Base-by-base conservation (phyloP, 2,113 vertebrate species). In the Sturnira hondurensis region DNA sequence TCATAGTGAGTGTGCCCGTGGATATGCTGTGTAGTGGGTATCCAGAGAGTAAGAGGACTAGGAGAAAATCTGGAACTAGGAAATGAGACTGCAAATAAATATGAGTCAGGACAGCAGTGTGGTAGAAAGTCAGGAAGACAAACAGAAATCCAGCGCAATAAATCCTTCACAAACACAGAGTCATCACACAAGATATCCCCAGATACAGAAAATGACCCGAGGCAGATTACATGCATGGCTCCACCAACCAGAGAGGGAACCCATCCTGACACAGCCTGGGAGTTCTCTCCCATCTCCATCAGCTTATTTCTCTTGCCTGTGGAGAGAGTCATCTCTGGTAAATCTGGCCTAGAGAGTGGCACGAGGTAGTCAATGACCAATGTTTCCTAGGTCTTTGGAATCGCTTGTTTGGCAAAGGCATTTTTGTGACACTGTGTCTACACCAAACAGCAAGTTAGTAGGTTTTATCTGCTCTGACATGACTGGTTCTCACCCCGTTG, bases 361-460 rank as follows among this genome's bases (percentile, higher is more conserved):
- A 68, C 10, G 33, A 11, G 38, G 22, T 38, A 38, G 77, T 61
- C 20, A 83, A 20, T 43, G 58, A 77, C 17, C 73, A 20, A 5
- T 71, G 14, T 14, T 80, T 78, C 52, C 68, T 92, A 52, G 45
- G 43, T 86, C 13, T 7, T 80, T 28, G 76, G 93, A 76, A 36
- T 58, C 31, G 36, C 15, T 89, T 68, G 10, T 83, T 65, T 56
- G 15, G 20, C 81, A 91, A 58, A 87, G 58, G 7, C 33, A 63
- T 89, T 82, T 82, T 50, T 74, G 9, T 65, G 50, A 54, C 14
- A 22, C 24, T 65, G 20, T 68, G 26, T 70, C 50, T 56, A 63
- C 50, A 92, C 80, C 38, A 96, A 92, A 76, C 13, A 80, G 14
- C 28, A 78, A 89, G 45, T 89, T 76, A 91, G 86, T 68, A 89